Evolutionary conservation across 2,888 invertebrate species (phyloP), one percentile per base, ranked within the genome.

Genomic region (Pimpla rufipes): DNA sequence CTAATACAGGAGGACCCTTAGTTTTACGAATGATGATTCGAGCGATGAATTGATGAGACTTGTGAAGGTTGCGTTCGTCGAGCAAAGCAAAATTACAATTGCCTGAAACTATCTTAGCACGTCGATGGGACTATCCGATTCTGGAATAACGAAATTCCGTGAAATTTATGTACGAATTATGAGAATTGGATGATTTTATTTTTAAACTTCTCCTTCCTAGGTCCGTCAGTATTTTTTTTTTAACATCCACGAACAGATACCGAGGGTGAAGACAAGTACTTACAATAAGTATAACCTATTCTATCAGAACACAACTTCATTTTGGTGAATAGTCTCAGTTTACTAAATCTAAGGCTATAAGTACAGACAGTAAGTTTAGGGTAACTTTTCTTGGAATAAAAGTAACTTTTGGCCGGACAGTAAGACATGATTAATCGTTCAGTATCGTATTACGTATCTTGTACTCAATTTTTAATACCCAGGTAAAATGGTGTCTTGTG

Each of bases 261-360:
- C 50, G 55, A 75, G 42, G 13, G 59, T 23, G 16, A 47, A 64
- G 70, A 84, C 79, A 83, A 86, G 83, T 88, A 89, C 81, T 87
- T 87, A 78, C 79, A 84, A 89, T 70, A 89, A 85, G 85, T 89
- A 80, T 71, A 88, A 87, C 86, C 88, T 91, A 90, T 85, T 84
- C 88, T 90, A 91, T 89, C 88, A 88, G 91, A 92, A 91, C 91
- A 92, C 91, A 92, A 91, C 88, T 91, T 90, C 88, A 83, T 90
- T 81, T 90, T 89, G 91, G 91, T 91, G 91, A 90, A 89, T 91
- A 90, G 84, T 91, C 91, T 91, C 91, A 91, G 91, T 91, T 88
- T 85, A 55, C 62, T 89, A 89, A 68, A 87, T 78, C 89, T 89
- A 87, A 62, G 62, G 82, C 84, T 84, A 74, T 59, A 59, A 74